Evolutionary conservation across 2,113 vertebrate species (phyloP).

Genomic region (Limnothrissa miodon): DNA sequence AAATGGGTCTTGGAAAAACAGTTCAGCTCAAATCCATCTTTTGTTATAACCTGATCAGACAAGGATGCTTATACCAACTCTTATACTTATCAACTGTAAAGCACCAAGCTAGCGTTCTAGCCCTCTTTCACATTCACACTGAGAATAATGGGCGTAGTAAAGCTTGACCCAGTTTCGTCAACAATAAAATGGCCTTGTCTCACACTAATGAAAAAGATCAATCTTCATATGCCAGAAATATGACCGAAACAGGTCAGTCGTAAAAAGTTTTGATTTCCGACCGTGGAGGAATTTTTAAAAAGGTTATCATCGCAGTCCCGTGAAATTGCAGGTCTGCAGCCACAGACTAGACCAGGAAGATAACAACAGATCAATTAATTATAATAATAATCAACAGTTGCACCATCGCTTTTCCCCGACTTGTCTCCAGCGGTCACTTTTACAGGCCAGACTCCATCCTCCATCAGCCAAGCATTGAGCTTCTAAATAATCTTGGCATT

Average conservation of each 20-base stretch:
- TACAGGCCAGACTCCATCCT: constrained; percentile 25
- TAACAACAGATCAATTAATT: constrained; percentile 58
- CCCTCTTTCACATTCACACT: not conserved
- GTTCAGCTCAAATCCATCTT: not conserved
- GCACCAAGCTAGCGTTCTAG: not conserved
- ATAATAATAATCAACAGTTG: constrained; percentile 52
- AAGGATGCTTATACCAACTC: not conserved
- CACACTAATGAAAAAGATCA: constrained; percentile 48
- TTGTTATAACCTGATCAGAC: not conserved
- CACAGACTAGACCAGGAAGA: constrained; percentile 37
- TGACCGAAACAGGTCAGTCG: constrained; percentile 55
- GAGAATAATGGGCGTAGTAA: constrained; percentile 7
- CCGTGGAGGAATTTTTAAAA: constrained; percentile 35
- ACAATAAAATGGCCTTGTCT: constrained; percentile 38
- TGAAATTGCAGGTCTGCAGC: constrained; percentile 30
- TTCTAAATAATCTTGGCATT: constrained; percentile 45
- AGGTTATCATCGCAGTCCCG: constrained; percentile 44
- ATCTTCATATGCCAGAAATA: constrained; percentile 48
- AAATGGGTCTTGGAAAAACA: not conserved
- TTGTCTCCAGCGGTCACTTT: constrained; percentile 42
- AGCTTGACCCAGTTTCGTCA: constrained; percentile 17
- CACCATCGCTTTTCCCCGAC: constrained; percentile 33
- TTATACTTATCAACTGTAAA: not conserved
- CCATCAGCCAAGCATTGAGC: constrained; percentile 42
- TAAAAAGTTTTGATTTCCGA: constrained; percentile 50